Conservation (phyloP, 2,113 vertebrate genomes). For the Tetrao urogallus region DNA sequence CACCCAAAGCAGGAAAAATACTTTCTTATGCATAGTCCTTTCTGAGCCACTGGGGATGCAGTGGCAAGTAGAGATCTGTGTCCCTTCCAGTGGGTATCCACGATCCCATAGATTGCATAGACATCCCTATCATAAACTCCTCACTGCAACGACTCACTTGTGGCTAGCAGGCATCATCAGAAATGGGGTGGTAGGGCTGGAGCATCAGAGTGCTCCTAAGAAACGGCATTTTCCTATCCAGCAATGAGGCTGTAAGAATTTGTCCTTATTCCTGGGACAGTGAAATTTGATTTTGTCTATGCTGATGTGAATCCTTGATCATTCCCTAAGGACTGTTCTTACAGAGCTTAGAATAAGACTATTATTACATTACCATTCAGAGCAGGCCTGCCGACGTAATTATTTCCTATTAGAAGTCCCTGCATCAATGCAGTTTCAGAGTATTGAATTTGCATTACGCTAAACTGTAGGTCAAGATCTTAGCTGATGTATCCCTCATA, state of each 20-base stretch:
- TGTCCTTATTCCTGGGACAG: slow-evolving; percentile 19
- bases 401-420: slow-evolving; percentile 30
- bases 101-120: rapidly evolving
- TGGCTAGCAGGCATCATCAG: background rate
- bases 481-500: background rate
- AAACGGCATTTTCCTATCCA: background rate
- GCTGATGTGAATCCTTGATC: slow-evolving; percentile 32
- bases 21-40: background rate
- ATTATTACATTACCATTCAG: slow-evolving; percentile 51
- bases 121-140: background rate
- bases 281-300: slow-evolving; percentile 34
- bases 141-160: rapidly evolving
- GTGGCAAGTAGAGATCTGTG: rapidly evolving
- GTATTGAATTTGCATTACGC: slow-evolving; percentile 18
- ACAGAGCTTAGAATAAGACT: slow-evolving; percentile 4
- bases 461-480: slow-evolving; percentile 14
- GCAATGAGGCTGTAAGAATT: background rate
- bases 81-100: background rate
- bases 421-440: background rate
- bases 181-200: rapidly evolving
- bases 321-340: slow-evolving; percentile 31
- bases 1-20: background rate
- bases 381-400: background rate
- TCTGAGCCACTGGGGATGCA: background rate
- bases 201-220: rapidly evolving